phyloP scores from a whole-genome alignment of 53 echinoderm and acorn worm genomes.

The Hippasteria phrygiana region DNA sequence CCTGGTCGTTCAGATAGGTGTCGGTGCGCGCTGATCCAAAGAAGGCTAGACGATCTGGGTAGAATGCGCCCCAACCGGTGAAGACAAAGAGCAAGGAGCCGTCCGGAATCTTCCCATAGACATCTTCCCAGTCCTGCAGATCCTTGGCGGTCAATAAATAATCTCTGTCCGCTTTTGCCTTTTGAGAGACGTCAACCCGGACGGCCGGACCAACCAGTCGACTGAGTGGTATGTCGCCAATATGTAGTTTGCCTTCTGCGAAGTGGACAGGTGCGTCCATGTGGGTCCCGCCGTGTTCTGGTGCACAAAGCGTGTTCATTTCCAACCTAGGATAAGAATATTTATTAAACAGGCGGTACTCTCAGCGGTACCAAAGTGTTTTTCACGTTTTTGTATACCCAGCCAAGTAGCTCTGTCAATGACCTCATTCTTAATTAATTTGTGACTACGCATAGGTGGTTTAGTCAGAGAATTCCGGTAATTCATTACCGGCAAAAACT shows the following conservation, averaged over 20 bases:
- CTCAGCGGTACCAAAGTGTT: too few species aligned
- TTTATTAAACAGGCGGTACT: background rate
- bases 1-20: background rate
- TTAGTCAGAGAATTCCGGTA: too few species aligned
- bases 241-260: background rate
- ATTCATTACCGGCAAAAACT: too few species aligned
- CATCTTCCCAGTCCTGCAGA: slow-evolving; percentile 35
- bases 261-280: slow-evolving; percentile 40
- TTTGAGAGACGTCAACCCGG: slow-evolving; percentile 18
- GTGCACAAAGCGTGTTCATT: background rate
- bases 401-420: too few species aligned
- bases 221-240: background rate
- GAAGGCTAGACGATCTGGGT: slow-evolving; percentile 17
- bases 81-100: slow-evolving; percentile 33
- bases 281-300: slow-evolving; percentile 32
- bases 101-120: slow-evolving; percentile 34
- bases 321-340: slow-evolving; percentile 12
- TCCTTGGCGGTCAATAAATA: background rate
- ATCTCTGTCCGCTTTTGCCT: background rate
- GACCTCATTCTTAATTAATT: too few species aligned
- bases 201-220: slow-evolving; percentile 2
- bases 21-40: slow-evolving; percentile 32
- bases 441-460: too few species aligned
- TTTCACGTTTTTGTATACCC: too few species aligned
- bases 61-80: slow-evolving; percentile 53